Conservation (phyloP, 2,113 vertebrate genomes). For the Columbina picui region DNA sequence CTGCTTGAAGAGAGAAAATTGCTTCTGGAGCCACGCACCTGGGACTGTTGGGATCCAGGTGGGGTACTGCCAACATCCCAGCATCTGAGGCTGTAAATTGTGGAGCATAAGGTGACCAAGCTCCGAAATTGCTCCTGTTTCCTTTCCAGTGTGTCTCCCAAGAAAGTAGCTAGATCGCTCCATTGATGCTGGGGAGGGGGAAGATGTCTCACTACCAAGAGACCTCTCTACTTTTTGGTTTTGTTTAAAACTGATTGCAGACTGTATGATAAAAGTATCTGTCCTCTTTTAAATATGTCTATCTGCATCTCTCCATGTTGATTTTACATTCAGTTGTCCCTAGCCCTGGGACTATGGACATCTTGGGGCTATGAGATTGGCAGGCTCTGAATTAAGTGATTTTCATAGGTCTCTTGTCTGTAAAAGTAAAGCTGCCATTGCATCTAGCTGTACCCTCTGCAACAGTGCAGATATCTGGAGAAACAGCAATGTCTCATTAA, state of each 20-base stretch:
- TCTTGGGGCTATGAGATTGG: not conserved
- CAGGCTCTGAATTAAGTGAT: not conserved
- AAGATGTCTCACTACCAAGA: not conserved
- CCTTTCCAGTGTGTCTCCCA: not conserved
- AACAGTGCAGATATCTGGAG: not conserved
- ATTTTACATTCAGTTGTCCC: not conserved
- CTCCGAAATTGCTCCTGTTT: not conserved
- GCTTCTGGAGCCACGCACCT: fast-evolving
- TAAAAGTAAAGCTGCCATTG: fast-evolving
- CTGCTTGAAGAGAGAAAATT: not conserved
- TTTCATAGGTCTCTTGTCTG: not conserved
- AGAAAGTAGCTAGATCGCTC: not conserved
- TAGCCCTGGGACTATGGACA: not conserved
- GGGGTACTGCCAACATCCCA: not conserved
- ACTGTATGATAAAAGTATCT: not conserved
- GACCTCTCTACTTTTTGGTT: not conserved
- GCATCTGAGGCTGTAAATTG: not conserved
- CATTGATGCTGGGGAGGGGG: no score
- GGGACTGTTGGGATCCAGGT: not conserved
- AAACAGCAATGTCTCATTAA: not conserved
- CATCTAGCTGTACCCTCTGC: not conserved
- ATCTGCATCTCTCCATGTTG: not conserved
- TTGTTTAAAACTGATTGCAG: not conserved
- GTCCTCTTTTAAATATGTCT: not conserved
- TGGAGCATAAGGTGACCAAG: not conserved